Conservation (phyloP, 2,888 invertebrate genomes). For the Pollenia angustigena region DNA sequence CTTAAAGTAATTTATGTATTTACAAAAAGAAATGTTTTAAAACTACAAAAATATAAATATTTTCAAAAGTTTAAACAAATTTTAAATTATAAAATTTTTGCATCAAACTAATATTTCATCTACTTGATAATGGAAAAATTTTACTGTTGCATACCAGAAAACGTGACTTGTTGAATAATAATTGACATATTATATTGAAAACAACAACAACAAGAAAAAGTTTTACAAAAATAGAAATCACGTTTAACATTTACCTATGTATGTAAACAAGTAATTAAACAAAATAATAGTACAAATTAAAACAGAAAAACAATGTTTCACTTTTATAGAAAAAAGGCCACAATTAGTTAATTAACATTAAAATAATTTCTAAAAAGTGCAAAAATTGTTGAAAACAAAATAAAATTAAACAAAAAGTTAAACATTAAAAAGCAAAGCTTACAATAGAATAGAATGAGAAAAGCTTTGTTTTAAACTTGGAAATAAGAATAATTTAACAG, state of each 20-base stretch:
- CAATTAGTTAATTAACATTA: background rate
- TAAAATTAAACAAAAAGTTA: background rate
- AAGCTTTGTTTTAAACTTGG: conserved; percentile 35
- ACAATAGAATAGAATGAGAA: background rate
- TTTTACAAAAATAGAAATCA: conserved; percentile 30
- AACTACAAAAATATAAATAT: background rate
- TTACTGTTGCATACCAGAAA: conserved; percentile 29
- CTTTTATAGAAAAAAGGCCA: background rate
- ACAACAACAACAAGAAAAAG: conserved; percentile 9
- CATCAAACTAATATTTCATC: too few species aligned
- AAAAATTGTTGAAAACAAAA: background rate
- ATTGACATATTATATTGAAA: background rate
- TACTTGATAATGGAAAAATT: conserved; percentile 11
- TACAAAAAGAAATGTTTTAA: background rate
- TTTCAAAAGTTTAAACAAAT: too few species aligned
- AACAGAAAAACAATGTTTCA: background rate
- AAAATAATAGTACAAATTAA: too few species aligned
- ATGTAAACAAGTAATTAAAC: background rate
- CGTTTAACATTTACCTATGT: background rate
- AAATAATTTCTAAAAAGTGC: background rate
- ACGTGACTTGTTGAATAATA: conserved; percentile 71
- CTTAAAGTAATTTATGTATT: conserved; percentile 12
- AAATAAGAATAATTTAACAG: conserved; percentile 1
- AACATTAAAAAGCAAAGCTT: conserved; percentile 19
- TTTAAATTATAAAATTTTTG: too few species aligned